Evolutionary conservation across 2,113 vertebrate genomes (phyloP), one percentile per base, ranked within the genome.

Genomic region (Aptenodytes patagonicus): DNA sequence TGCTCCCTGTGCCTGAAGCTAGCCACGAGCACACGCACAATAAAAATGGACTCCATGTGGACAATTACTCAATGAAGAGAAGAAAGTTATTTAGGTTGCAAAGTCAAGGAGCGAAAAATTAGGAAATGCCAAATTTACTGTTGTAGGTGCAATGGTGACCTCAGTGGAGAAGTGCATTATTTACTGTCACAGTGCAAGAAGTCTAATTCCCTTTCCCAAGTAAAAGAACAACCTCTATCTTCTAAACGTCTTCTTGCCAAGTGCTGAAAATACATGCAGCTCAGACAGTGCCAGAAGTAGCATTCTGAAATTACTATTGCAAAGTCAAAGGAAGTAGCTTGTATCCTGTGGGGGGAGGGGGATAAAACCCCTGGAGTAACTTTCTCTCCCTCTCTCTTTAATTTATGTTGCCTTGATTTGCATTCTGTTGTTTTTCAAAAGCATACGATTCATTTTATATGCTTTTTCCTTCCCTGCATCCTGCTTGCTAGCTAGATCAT

Each of bases 271-370:
- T 95, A 92, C 90, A 95, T n/a, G 55, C 47, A 29, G 65, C 58
- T 93, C 80, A 71, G 64, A 61, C n/a, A 34, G 85, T 92, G 96
- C 95, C 96, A 95, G 94, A 94, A 96, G 96, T 64, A 95, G 80
- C 73, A 71, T 93, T 92, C 93, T 92, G 86, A 97, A 96, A 96
- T 64, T 87, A 25, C 95, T 87, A 64, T 87, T 87, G 86, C 80
- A 71, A 96, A 97, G 80, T 91, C 90, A 95, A 92, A 96, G 96
- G 94, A 95, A 97, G 90, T 87, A 36, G 40, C 76, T 90, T 95
- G 83, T 95, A 97, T 97, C 94, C 95, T 95, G 94, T 91, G 82
- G 83, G 92, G 88, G 90, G 47, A 92, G 93, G 77, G 83, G 73
- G 24, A 44, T 54, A 82, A 88, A 93, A 58, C 65, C 89, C 61